Evolutionary conservation across 2,888 invertebrate species (phyloP), one percentile per base, ranked within the genome.

Genomic region (Alsophila aescularia): DNA sequence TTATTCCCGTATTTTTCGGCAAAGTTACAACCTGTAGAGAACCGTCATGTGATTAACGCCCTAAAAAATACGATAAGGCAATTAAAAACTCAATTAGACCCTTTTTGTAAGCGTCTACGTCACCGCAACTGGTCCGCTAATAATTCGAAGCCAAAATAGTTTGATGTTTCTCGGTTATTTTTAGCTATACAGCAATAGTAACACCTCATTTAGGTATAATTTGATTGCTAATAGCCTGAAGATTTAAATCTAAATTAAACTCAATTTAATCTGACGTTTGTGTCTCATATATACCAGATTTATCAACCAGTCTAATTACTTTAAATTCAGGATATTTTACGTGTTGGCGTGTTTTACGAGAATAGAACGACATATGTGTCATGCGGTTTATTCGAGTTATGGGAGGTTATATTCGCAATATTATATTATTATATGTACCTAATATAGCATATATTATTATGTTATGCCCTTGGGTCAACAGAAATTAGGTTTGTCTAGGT

Each of bases 401-500:
- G 29, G 14, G 14, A 29, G 41, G 41, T 41, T 24, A 53, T 37
- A 42, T 47, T 42, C 47, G 47, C 42, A 42, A 36, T 45, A 47
- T 29, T 41, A 31, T 47, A 53, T 31, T 12, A 14, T 29, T 31
- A 4, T 21, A 35, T 8, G 27, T 5, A 40, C 13, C 13, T n/a
- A 39, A 10, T 40, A 40, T 12, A 31, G 2, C n/a, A 1, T 34
- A 31, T 31, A 40, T 40, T 35, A 31, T 18, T 54, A 21, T 49
- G 36, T 14, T 36, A 18, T 29, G 37, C 47, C 51, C 51, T 51
- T 51, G 51, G 36, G 9, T 16, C 13, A 12, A 24, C 43, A 48
- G 31, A 57, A 34, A 43, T 51, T 15, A 24, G 29, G n/a, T 40
- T 40, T 35, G 42, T 52, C 44, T 40, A 49, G 52, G 57, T 49